These are phyloP conservation scores for Harpagoxenus sublaevis DNA, from an alignment of 2,888 invertebrate species.

Conservation along the genomic window DNA sequence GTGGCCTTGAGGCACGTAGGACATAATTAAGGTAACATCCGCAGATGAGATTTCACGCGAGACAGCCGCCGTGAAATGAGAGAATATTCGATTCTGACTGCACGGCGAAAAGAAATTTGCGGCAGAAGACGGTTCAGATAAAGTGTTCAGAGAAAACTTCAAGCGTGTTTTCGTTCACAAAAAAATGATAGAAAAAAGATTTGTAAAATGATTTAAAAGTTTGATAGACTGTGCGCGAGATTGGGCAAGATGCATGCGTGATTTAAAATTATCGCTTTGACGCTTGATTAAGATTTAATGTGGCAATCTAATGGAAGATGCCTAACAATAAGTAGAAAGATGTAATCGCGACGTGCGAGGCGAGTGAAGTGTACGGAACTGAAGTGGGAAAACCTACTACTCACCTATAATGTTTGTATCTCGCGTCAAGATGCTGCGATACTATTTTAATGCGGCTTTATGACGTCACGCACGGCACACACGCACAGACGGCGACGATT, in stretches of 20 bases:
- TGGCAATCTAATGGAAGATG: not conserved
- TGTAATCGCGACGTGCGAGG: not conserved
- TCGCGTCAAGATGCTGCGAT: constrained; percentile 27
- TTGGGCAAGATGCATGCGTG: not conserved
- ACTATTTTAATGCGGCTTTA: constrained; percentile 46
- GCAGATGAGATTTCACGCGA: constrained; percentile 56
- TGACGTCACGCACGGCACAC: constrained; percentile 11
- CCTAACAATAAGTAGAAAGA: constrained; percentile 23
- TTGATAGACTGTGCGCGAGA: not conserved
- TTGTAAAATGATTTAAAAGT: not conserved
- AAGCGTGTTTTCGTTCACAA: not conserved
- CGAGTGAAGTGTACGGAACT: constrained; percentile 11
- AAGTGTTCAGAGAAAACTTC: not conserved
- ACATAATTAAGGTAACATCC: constrained; percentile 62
- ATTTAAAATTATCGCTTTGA: constrained; percentile 1
- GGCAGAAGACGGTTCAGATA: not conserved
- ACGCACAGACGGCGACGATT: constrained; percentile 1
- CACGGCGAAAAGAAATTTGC: constrained; percentile 28
- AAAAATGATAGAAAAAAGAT: constrained; percentile 6
- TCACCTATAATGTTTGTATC: constrained; percentile 37
- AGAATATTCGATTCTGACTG: constrained; percentile 53
- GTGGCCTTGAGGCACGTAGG: constrained; percentile 54
- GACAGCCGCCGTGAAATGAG: constrained; percentile 31
- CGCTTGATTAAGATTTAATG: constrained; percentile 10
- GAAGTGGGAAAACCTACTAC: constrained; percentile 50